Conservation (phyloP, 2,797 vertebrate species). For the Picus viridis region DNA sequence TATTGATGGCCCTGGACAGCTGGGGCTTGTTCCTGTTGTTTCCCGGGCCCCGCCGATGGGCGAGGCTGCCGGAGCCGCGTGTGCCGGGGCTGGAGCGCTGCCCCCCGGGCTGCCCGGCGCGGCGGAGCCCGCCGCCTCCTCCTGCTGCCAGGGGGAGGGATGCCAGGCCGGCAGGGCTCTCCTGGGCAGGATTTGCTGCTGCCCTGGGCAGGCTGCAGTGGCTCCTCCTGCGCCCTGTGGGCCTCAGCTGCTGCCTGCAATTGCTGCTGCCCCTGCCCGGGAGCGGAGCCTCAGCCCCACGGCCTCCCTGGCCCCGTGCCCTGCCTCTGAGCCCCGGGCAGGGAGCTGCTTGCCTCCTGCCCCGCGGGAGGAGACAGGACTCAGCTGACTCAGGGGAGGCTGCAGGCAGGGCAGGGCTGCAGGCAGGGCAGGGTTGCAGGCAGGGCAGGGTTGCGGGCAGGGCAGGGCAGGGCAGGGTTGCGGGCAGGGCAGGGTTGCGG, state of each 20-base stretch:
- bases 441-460: no score
- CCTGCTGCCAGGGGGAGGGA: background rate
- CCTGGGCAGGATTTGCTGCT: slow-evolving; percentile 19
- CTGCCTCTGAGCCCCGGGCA: background rate
- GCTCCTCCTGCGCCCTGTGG: background rate
- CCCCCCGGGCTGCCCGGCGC: background rate
- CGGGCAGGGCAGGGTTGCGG: background rate
- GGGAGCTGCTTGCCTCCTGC: background rate
- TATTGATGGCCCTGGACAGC: slow-evolving; percentile 37
- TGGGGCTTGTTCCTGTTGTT: slow-evolving; percentile 35
- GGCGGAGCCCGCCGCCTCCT: slow-evolving; percentile 40
- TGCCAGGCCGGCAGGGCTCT: slow-evolving; percentile 26
- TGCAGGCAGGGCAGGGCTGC: no score
- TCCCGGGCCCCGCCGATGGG: background rate
- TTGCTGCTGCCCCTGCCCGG: background rate
- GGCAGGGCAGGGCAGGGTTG: no score
- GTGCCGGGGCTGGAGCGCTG: slow-evolving; percentile 7
- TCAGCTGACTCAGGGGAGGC: background rate
- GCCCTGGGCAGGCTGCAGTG: background rate
- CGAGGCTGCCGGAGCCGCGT: background rate
- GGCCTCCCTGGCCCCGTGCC: background rate
- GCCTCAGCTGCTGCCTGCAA: background rate
- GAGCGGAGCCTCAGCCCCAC: background rate
- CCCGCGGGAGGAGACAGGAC: background rate
- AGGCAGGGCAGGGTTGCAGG: no score